Conservation (phyloP, 2,888 invertebrate species). For the Watsonalla cultraria region DNA sequence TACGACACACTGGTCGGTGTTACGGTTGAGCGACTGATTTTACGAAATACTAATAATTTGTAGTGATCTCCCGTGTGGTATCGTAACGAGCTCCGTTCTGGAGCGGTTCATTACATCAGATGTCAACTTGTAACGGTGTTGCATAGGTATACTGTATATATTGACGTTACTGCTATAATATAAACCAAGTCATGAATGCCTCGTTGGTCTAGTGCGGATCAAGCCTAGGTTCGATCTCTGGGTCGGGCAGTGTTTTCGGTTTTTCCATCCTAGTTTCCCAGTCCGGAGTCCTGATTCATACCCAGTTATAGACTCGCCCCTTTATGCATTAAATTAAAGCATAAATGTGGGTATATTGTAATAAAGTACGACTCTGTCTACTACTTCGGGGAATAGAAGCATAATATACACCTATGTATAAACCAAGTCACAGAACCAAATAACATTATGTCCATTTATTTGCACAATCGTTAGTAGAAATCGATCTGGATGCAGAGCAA, state of each 20-base stretch:
- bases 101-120: neutral
- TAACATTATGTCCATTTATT: neutral
- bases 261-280: too few species aligned
- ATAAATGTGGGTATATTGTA: too few species aligned
- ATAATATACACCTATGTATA: neutral
- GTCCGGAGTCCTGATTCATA: too few species aligned
- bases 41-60: slow-evolving; percentile 54
- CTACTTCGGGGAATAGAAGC: too few species aligned
- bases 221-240: too few species aligned
- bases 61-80: slow-evolving; percentile 25
- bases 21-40: slow-evolving; percentile 47
- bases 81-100: slow-evolving; percentile 24
- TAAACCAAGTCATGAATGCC: neutral
- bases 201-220: too few species aligned
- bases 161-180: neutral
- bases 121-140: neutral
- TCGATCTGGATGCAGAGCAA: neutral
- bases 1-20: slow-evolving; percentile 44
- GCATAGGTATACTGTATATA: neutral
- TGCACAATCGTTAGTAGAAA: neutral
- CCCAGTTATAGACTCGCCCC: too few species aligned
- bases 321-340: too few species aligned
- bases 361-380: too few species aligned
- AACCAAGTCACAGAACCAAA: neutral
- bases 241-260: too few species aligned